phyloP scores from a whole-genome alignment of 1,140 invertebrate genomes.

The Rhyzopertha dominica region DNA sequence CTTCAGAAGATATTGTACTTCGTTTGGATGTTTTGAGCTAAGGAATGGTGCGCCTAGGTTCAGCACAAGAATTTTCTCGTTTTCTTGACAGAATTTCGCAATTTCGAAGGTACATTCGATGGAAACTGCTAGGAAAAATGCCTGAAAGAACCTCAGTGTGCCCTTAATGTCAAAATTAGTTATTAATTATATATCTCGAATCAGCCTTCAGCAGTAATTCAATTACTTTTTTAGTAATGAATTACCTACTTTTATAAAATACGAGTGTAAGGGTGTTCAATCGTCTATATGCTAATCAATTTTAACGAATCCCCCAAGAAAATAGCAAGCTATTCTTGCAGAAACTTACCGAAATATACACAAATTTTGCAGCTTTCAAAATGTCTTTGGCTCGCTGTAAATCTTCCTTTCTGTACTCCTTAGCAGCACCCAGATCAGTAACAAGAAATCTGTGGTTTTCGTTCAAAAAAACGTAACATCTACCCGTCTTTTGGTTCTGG shows the following conservation, averaged over 20 bases:
- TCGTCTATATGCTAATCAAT: too few species aligned
- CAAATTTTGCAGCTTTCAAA: constrained; percentile 22
- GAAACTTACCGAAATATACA: constrained; percentile 27
- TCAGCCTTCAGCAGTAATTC: too few species aligned
- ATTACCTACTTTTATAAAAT: too few species aligned
- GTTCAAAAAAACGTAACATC: constrained; percentile 60
- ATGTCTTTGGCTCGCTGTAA: constrained; percentile 31
- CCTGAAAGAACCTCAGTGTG: constrained; percentile 17
- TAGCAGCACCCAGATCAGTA: constrained; percentile 57
- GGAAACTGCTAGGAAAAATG: constrained; percentile 20
- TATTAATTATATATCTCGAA: too few species aligned
- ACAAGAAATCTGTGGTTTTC: constrained; percentile 55
- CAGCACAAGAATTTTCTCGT: constrained; percentile 54
- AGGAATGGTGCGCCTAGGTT: constrained; percentile 71
- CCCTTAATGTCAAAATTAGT: too few species aligned
- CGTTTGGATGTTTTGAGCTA: constrained; percentile 53
- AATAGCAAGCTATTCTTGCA: too few species aligned
- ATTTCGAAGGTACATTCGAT: constrained; percentile 11
- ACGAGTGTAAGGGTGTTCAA: too few species aligned
- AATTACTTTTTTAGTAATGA: too few species aligned
- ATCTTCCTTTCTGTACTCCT: constrained; percentile 46
- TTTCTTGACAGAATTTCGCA: constrained; percentile 3
- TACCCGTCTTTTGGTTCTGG: constrained; percentile 54
- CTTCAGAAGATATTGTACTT: constrained; percentile 51
- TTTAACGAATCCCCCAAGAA: too few species aligned